A percentile compares a stretch with the other conserved stretches of the same genome.
phyloP scores from a whole-genome alignment of 1,140 invertebrate genomes.

The Drosophila leontia region DNA sequence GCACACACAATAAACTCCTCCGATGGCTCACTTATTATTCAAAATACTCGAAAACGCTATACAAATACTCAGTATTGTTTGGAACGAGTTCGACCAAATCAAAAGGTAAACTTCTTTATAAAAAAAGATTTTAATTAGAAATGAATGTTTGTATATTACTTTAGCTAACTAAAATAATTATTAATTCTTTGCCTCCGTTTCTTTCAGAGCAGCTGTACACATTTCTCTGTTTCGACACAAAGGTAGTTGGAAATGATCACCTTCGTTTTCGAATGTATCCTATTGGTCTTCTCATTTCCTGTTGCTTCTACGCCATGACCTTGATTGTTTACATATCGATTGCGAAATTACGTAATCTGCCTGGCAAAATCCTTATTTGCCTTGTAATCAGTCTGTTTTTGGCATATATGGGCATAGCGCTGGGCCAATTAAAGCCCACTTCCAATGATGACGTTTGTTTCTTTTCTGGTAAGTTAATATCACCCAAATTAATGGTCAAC shows the following conservation, averaged over 20 bases:
- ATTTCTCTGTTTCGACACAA: conserved; percentile 76
- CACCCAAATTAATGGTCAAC: conserved; percentile 5
- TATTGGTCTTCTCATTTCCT: conserved; percentile 85
- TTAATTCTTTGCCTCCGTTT: conserved; percentile 15
- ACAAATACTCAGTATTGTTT: conserved; percentile 74
- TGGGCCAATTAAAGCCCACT: conserved; percentile 85
- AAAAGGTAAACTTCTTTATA: conserved; percentile 60
- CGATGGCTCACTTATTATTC: conserved; percentile 66
- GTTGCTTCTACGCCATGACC: conserved; percentile 88
- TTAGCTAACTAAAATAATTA: background rate
- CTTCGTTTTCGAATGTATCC: conserved; percentile 79
- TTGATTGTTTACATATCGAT: conserved; percentile 88
- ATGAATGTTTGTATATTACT: background rate
- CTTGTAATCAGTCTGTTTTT: conserved; percentile 88
- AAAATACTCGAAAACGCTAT: conserved; percentile 57
- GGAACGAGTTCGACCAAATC: conserved; percentile 60
- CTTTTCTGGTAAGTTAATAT: conserved; percentile 64
- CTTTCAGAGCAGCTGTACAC: conserved; percentile 73
- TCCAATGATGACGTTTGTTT: conserved; percentile 71
- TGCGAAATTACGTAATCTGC: conserved; percentile 88
- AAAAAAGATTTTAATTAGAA: background rate
- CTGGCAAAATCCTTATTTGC: conserved; percentile 90
- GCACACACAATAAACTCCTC: conserved; percentile 63
- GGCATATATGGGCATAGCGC: conserved; percentile 87
- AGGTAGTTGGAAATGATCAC: conserved; percentile 70